Evolutionary conservation across 2,888 invertebrate genomes (phyloP).

Genomic region (Eulithis testata): DNA sequence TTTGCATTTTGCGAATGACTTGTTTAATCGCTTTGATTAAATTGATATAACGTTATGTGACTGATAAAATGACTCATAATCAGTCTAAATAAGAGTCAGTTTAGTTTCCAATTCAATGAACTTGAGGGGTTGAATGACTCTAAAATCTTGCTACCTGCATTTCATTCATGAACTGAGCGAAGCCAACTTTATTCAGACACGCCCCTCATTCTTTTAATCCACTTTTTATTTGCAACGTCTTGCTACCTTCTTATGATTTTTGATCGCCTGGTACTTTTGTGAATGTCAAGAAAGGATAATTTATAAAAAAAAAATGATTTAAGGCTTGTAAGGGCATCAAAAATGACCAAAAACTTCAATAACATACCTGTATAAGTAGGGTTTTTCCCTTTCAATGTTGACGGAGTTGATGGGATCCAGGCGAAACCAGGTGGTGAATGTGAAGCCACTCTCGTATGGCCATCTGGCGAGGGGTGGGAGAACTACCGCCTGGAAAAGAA

Average conservation of each 20-base stretch:
- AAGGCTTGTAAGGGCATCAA: too few species aligned
- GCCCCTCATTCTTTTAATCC: conserved; percentile 13
- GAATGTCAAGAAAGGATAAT: conserved; percentile 28
- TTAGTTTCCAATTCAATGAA: neutral
- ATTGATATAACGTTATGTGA: conserved; percentile 12
- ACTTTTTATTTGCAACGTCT: conserved; percentile 13
- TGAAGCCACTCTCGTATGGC: conserved; percentile 99
- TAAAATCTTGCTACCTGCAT: conserved; percentile 2
- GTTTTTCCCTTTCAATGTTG: conserved; percentile 99
- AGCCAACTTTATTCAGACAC: conserved; percentile 17
- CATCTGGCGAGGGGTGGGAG: conserved; percentile 98
- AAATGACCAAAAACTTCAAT: neutral
- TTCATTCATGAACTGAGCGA: conserved; percentile 17
- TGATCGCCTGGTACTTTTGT: conserved; percentile 28
- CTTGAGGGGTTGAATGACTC: neutral
- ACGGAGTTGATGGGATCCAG: conserved; percentile 99
- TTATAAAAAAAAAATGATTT: neutral
- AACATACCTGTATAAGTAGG: conserved; percentile 93
- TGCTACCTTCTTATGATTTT: conserved; percentile 9
- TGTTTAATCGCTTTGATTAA: conserved; percentile 17
- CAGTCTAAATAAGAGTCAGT: neutral
- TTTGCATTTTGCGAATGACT: conserved; percentile 37
- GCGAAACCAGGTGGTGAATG: conserved; percentile 99
- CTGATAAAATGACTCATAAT: conserved; percentile 5
- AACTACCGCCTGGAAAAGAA: conserved; percentile 93